Evolutionary conservation across 2,113 vertebrate species (phyloP).

Genomic region (Oryzias celebensis): DNA sequence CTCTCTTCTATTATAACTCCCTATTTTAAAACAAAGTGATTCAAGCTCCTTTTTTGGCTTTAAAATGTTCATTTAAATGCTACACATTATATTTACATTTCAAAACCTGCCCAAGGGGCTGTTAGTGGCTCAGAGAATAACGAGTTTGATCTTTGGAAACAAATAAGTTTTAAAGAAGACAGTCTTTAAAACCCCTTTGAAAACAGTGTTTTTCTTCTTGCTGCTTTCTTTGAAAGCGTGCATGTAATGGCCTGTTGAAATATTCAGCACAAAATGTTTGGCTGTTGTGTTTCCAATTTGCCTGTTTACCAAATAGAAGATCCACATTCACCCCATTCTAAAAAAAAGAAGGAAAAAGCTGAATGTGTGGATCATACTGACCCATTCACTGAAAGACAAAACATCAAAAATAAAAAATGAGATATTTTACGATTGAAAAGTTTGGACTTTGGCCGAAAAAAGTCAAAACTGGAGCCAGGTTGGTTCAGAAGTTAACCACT

Average conservation of each 20-base stretch:
- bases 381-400: too few species aligned
- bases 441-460: too few species aligned
- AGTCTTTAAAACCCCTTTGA: constrained; percentile 24
- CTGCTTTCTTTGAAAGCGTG: neutral
- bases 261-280: constrained; percentile 6
- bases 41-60: constrained; percentile 25
- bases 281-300: constrained; percentile 10
- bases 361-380: too few species aligned
- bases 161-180: constrained; percentile 32
- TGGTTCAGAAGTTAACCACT: too few species aligned
- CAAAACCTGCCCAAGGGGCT: constrained; percentile 43
- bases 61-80: constrained; percentile 34
- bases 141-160: constrained; percentile 33
- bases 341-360: too few species aligned
- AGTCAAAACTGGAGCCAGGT: too few species aligned
- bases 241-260: neutral
- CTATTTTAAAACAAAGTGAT: constrained; percentile 38
- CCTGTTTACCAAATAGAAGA: neutral
- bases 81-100: constrained; percentile 48
- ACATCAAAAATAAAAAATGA: too few species aligned
- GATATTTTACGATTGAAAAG: too few species aligned
- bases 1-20: constrained; percentile 29
- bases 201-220: constrained; percentile 15
- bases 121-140: constrained; percentile 17
- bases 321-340: too few species aligned